These are phyloP conservation scores for Falco columbarius DNA, from an alignment of 2,797 vertebrate species.

Conservation along the genomic window DNA sequence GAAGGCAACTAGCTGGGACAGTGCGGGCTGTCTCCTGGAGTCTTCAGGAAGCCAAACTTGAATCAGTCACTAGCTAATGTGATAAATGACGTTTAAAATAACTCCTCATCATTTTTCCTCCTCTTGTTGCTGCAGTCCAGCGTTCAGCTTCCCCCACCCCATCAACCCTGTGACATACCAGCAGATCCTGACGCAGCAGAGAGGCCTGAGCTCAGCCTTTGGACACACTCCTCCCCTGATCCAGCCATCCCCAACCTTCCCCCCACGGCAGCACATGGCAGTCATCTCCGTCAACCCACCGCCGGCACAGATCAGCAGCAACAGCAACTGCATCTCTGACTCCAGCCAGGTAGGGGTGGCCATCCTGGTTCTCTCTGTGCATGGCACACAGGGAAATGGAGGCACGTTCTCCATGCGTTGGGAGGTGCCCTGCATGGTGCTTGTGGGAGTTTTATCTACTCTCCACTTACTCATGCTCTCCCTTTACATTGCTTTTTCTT, in stretches of 20 bases:
- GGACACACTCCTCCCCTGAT: conserved; percentile 92
- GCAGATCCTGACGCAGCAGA: conserved; percentile 93
- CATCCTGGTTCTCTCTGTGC: background rate
- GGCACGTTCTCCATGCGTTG: rapidly evolving
- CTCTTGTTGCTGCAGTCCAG: conserved; percentile 80
- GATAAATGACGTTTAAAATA: background rate
- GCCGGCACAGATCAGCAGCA: conserved; percentile 77
- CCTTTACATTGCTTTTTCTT: background rate
- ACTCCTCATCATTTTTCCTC: background rate
- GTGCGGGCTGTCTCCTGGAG: background rate
- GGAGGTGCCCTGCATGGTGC: background rate
- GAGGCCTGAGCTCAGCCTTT: conserved; percentile 88
- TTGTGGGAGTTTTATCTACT: background rate
- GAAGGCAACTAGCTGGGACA: background rate
- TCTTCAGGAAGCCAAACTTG: background rate
- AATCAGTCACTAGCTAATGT: background rate
- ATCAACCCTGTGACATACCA: conserved; percentile 95
- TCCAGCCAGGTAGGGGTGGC: conserved; percentile 83
- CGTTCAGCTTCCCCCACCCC: conserved; percentile 93
- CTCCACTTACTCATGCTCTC: background rate
- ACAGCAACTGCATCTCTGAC: conserved; percentile 80
- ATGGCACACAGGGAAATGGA: background rate
- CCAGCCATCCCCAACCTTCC: conserved; percentile 87
- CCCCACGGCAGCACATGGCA: conserved; percentile 84
- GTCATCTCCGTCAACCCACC: conserved; percentile 75